phyloP scores from a whole-genome alignment of 2,888 invertebrate genomes.

The Campaea margaritaria region DNA sequence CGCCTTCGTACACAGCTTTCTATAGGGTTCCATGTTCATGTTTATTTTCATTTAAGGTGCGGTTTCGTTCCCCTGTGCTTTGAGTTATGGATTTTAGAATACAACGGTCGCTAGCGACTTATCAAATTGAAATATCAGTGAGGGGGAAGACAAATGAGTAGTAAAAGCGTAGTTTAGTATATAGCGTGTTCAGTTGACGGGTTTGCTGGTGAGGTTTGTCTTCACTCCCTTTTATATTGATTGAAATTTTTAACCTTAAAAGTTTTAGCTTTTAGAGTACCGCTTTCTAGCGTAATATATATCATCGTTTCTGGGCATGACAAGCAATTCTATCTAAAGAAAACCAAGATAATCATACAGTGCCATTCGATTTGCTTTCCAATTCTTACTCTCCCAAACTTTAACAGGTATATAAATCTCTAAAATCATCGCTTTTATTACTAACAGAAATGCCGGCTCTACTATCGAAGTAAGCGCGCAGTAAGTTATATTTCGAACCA shows the following conservation, averaged over 20 bases:
- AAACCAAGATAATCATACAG: conserved; percentile 39
- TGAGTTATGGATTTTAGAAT: conserved; percentile 50
- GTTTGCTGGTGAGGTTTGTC: conserved; percentile 8
- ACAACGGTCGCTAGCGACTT: conserved; percentile 49
- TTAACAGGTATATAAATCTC: conserved; percentile 49
- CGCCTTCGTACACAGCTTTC: conserved; percentile 41
- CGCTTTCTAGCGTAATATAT: neutral
- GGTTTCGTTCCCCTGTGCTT: conserved; percentile 52
- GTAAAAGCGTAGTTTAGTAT: conserved; percentile 37
- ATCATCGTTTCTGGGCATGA: neutral
- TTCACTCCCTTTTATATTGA: neutral
- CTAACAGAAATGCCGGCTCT: conserved; percentile 14
- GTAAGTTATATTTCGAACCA: conserved; percentile 21
- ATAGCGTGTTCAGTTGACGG: conserved; percentile 65
- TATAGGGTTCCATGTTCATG: conserved; percentile 28
- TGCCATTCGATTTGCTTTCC: conserved; percentile 50
- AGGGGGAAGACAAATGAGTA: conserved; percentile 63
- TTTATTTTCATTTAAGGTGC: conserved; percentile 52
- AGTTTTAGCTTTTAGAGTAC: too few species aligned
- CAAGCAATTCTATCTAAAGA: conserved; percentile 7
- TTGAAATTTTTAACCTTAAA: neutral
- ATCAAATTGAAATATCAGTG: conserved; percentile 58
- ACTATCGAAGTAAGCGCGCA: conserved; percentile 5
- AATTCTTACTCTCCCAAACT: conserved; percentile 42
- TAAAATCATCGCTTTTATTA: conserved; percentile 25